phyloP scores from a whole-genome alignment of 2,888 invertebrate species.

The Ethmia dodecea region DNA sequence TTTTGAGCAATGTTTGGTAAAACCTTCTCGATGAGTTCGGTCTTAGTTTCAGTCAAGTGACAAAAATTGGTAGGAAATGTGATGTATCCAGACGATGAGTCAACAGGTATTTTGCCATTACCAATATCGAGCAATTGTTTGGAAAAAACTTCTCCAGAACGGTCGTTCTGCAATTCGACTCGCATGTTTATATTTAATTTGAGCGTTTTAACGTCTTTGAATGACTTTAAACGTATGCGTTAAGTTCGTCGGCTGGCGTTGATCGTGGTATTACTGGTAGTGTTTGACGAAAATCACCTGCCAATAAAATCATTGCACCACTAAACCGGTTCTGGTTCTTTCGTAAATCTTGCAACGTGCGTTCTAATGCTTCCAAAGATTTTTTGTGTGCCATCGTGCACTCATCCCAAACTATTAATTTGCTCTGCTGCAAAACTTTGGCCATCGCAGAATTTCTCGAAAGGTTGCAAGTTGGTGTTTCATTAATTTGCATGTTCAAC shows the following conservation, averaged over 20 bases:
- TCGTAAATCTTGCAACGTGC: conserved; percentile 23
- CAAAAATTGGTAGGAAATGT: conserved; percentile 20
- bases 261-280: conserved; percentile 24
- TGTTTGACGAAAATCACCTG: conserved; percentile 37
- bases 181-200: conserved; percentile 17
- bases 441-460: conserved; percentile 16
- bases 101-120: conserved; percentile 22
- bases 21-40: conserved; percentile 15
- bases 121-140: conserved; percentile 22
- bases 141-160: conserved; percentile 10
- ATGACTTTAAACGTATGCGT: conserved; percentile 23
- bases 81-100: conserved; percentile 19
- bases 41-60: conserved; percentile 12
- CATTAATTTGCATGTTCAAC: conserved; percentile 19
- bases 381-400: conserved; percentile 22
- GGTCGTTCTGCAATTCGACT: conserved; percentile 2
- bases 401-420: conserved; percentile 18
- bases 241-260: conserved; percentile 23
- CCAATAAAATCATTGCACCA: conserved; percentile 28
- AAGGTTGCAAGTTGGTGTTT: conserved; percentile 17
- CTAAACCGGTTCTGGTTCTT: conserved; percentile 25
- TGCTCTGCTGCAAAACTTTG: conserved; percentile 15
- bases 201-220: conserved; percentile 18
- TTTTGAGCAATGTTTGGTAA: conserved; percentile 27
- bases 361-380: conserved; percentile 18